Percentiles rank a stretch among this genome's conserved stretches.
phyloP scores from a whole-genome alignment of 2,113 vertebrate genomes.

The Otus sunia region DNA sequence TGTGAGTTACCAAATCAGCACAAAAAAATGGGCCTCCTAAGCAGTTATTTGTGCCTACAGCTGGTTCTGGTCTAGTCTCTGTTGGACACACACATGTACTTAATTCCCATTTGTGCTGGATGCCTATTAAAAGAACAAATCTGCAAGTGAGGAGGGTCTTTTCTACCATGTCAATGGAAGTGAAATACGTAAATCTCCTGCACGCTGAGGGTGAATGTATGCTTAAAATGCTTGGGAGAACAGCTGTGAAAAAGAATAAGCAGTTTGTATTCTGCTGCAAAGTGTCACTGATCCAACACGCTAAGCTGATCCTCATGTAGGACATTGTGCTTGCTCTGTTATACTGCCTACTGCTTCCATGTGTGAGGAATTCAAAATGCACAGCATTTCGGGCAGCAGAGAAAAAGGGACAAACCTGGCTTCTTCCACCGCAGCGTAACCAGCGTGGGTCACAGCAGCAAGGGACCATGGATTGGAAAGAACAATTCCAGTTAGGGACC shows the following conservation, averaged over 20 bases:
- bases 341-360: background rate
- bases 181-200: constrained; percentile 40
- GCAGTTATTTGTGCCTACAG: constrained; percentile 54
- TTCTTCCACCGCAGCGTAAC: background rate
- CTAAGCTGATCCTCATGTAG: constrained; percentile 15
- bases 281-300: background rate
- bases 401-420: background rate
- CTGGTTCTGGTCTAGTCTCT: constrained; percentile 62
- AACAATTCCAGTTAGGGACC: background rate
- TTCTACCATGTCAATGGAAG: constrained; percentile 5
- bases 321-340: background rate
- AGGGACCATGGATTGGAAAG: background rate
- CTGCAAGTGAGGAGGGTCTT: constrained; percentile 39
- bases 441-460: background rate
- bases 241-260: constrained; percentile 42
- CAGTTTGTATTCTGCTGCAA: background rate
- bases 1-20: constrained; percentile 47
- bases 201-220: background rate
- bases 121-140: constrained; percentile 55
- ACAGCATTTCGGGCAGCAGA: background rate
- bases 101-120: constrained; percentile 54
- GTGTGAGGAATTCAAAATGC: background rate
- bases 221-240: constrained; percentile 18
- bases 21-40: constrained; percentile 58
- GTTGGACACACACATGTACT: constrained; percentile 55